Conservation (phyloP, 1,140 invertebrate genomes). For the Drosophila lini region DNA sequence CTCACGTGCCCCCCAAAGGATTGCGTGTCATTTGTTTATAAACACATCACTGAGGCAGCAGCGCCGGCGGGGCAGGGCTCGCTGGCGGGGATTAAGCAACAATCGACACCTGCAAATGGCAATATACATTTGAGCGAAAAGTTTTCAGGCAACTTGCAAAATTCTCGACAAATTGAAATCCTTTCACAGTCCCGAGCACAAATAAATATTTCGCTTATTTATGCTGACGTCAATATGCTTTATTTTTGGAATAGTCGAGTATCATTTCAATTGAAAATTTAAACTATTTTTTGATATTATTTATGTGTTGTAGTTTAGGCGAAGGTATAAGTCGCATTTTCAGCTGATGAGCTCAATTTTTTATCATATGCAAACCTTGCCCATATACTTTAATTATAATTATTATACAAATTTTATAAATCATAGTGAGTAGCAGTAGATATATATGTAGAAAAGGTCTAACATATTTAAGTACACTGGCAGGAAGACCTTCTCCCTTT, state of each 20-base stretch:
- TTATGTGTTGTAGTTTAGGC: background rate
- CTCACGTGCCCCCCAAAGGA: conserved; percentile 64
- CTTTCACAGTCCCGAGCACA: background rate
- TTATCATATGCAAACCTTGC: too few relatives aligned
- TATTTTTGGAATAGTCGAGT: background rate
- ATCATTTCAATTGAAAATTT: background rate
- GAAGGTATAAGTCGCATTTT: background rate
- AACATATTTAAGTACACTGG: background rate
- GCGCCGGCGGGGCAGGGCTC: conserved; percentile 3
- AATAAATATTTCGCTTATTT: background rate
- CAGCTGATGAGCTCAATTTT: too few relatives aligned
- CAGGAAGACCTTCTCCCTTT: too few relatives aligned
- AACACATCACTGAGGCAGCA: conserved; percentile 56
- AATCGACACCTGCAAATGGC: conserved; percentile 41
- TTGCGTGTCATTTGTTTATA: conserved; percentile 82
- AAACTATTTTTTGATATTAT: background rate
- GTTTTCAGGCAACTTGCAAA: conserved; percentile 11
- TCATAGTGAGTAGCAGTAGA: too few relatives aligned
- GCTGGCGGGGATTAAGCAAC: conserved; percentile 30
- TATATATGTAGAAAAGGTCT: too few relatives aligned
- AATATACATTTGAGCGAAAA: conserved; percentile 15
- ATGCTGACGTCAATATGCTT: background rate
- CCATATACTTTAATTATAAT: too few relatives aligned
- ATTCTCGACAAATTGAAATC: conserved; percentile 16
- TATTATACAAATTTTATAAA: too few relatives aligned